phyloP scores from a whole-genome alignment of 2,888 invertebrate genomes.

The Exocentrus adspersus region DNA sequence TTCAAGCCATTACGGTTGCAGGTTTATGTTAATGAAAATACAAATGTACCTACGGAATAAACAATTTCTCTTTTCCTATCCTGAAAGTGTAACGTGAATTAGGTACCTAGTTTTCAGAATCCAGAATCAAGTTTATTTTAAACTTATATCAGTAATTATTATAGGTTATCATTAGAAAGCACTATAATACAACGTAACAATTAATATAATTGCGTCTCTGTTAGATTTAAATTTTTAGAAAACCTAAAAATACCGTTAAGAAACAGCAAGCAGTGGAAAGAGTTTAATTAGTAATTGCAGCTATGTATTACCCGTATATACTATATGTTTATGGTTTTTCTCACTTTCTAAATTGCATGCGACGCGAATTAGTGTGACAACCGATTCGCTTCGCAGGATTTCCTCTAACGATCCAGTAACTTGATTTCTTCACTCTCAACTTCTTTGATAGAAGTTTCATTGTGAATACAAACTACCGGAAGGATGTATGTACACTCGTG shows the following conservation, averaged over 20 bases:
- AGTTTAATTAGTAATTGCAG: constrained; percentile 12
- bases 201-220: constrained; percentile 5
- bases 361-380: constrained; percentile 21
- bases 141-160: neutral
- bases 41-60: neutral
- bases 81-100: neutral
- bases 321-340: constrained; percentile 16
- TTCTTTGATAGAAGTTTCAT: too few species aligned
- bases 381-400: constrained; percentile 9
- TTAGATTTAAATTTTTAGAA: constrained; percentile 5
- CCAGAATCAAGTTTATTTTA: neutral
- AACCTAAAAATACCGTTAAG: constrained; percentile 8
- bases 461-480: constrained; percentile 23
- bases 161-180: constrained; percentile 8
- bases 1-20: neutral
- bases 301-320: neutral
- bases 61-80: neutral
- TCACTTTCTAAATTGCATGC: constrained; percentile 19
- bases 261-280: neutral
- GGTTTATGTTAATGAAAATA: neutral
- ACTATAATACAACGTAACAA: constrained; percentile 12
- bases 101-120: neutral
- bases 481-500: constrained; percentile 1
- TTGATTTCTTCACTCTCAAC: constrained; percentile 14
- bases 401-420: neutral